Evolutionary conservation across 2,113 vertebrate species (phyloP).

Genomic region (Rhineura floridana): DNA sequence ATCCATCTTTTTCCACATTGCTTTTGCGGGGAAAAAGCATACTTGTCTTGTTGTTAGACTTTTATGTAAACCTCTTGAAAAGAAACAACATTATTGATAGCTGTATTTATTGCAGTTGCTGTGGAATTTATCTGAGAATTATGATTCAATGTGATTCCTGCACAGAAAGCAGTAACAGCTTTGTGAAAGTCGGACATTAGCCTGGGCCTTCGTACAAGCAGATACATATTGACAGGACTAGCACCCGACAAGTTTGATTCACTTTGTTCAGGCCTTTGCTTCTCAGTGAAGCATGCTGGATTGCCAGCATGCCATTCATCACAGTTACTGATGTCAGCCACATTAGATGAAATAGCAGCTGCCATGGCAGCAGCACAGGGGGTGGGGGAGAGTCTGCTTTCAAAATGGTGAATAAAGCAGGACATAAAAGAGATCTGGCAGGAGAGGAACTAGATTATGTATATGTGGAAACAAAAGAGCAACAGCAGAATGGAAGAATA

Average conservation of each 20-base stretch:
- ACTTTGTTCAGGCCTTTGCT: conserved; percentile 18
- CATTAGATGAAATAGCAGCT: conserved; percentile 8
- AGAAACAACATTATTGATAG: conserved; percentile 4
- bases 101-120: conserved; percentile 21
- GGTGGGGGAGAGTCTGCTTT: conserved; percentile 12
- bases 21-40: not conserved
- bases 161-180: not conserved
- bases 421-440: not conserved
- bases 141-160: not conserved
- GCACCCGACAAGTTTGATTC: conserved; percentile 12
- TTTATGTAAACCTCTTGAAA: not conserved
- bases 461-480: not conserved
- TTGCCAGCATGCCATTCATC: conserved; percentile 17
- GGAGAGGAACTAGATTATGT: rapidly evolving
- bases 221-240: not conserved
- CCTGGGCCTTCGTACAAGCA: conserved; percentile 5
- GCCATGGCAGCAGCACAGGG: not conserved
- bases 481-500: not conserved
- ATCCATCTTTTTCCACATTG: not conserved
- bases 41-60: not conserved
- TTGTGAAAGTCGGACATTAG: not conserved
- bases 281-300: rapidly evolving
- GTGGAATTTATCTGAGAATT: conserved; percentile 24
- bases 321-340: not conserved
- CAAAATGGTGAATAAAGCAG: conserved; percentile 25